Evolutionary conservation across 2,797 vertebrate species (phyloP), one percentile per base, ranked within the genome.

Genomic region (Typhlichthys eigenmanni): DNA sequence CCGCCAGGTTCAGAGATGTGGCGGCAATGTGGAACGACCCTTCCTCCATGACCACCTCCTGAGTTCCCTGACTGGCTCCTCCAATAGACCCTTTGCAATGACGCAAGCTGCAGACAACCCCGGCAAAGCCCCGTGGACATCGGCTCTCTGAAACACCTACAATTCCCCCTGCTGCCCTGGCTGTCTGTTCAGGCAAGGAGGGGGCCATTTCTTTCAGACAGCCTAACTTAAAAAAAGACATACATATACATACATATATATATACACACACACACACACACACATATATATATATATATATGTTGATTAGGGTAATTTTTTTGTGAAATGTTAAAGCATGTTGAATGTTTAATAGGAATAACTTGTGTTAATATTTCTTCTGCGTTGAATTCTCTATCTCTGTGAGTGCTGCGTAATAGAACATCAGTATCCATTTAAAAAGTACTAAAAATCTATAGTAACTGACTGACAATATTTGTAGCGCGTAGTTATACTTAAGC

Each of bases 1-100:
- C n/a, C 13, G 14, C 1, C 68, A 92, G 90, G 83, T 92, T 91
- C 75, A 82, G 88, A 87, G 88, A 92, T 71, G 91, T 92, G 85
- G 90, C 90, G 70, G 89, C 91, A 66, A 90, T 92, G 90, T 92
- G 91, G 90, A 92, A 91, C 10, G 91, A 92, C 81, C 90, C 91
- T 74, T 90, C 91, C 60, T 90, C 91, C 79, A 92, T 92, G 91
- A 91, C 91, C 78, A 92, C 91, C 69, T 92, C 91, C 76, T 92
- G 87, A 92, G 86, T 75, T 87, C 87, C 83, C 83, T 87, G 87
- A 74, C 86, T 87, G 90, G 89, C 89, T 90, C 84, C 72, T 85
- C 84, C 69, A 74, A 81, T 85, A 79, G 87, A 75, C 88, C 84
- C 87, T 80, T 83, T 87, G 85, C 75, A 83, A 66, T 66, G 73